Percentiles rank a stretch among this genome's conserved stretches.
phyloP scores from a whole-genome alignment of 2,797 vertebrate genomes.

The Paratrypauchen microcephalus region DNA sequence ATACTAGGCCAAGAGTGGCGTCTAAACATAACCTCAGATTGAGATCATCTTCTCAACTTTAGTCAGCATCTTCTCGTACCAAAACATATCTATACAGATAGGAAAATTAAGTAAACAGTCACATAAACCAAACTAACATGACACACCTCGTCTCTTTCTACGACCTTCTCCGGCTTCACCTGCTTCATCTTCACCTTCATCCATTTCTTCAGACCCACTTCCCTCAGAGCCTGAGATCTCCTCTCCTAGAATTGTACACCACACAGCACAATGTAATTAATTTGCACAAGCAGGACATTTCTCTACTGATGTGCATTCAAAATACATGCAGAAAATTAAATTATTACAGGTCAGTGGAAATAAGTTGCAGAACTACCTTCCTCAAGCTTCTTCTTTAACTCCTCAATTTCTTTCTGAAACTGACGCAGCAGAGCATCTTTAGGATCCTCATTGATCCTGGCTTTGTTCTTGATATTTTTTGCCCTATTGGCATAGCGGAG shows the following conservation, averaged over 20 bases:
- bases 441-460: conserved; percentile 97
- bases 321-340: neutral
- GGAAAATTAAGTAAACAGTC: neutral
- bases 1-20: neutral
- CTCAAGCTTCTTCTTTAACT: conserved; percentile 94
- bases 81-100: neutral
- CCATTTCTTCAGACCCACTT: conserved; percentile 92
- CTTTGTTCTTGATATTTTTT: conserved; percentile 99
- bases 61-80: conserved; percentile 17
- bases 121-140: conserved; percentile 5
- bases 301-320: neutral
- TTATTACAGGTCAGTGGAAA: neutral
- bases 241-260: conserved; percentile 80
- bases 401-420: conserved; percentile 99
- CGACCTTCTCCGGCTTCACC: conserved; percentile 88
- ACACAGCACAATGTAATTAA: neutral
- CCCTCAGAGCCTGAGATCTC: conserved; percentile 96
- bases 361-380: conserved; percentile 77
- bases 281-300: neutral
- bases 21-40: conserved; percentile 13
- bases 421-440: conserved; percentile 95
- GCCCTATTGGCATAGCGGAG: conserved; percentile 95
- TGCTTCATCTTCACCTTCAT: conserved; percentile 85
- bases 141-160: conserved; percentile 89
- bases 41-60: conserved; percentile 1